Conservation (phyloP, 1,140 invertebrate genomes). For the Pseudomyrmex gracilis region DNA sequence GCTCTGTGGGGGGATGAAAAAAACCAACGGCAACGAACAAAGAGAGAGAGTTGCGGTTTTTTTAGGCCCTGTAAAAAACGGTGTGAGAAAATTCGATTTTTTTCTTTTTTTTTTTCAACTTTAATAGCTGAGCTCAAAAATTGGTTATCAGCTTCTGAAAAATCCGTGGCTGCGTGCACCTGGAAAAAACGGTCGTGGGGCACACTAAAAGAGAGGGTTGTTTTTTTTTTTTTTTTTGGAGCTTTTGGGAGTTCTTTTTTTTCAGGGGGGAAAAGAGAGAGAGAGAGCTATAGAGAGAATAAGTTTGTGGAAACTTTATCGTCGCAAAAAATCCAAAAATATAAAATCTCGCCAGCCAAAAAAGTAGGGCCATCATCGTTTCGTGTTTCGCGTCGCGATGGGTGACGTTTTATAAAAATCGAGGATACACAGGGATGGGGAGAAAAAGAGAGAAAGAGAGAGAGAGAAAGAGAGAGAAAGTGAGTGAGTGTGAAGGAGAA, state of each 20-base stretch:
- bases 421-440: background rate
- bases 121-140: slow-evolving; percentile 84
- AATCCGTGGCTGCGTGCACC: slow-evolving; percentile 84
- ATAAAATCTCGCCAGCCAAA: slow-evolving; percentile 86
- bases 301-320: slow-evolving; percentile 62
- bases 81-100: slow-evolving; percentile 76
- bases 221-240: background rate
- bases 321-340: slow-evolving; percentile 85
- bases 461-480: no score
- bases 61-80: slow-evolving; percentile 80
- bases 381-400: slow-evolving; percentile 46
- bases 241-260: slow-evolving; percentile 31
- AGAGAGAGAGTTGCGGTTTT: slow-evolving; percentile 73
- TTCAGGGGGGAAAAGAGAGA: no score
- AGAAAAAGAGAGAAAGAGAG: no score
- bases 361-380: slow-evolving; percentile 77
- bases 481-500: slow-evolving; percentile 42
- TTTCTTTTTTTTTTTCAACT: slow-evolving; percentile 66
- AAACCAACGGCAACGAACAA: slow-evolving; percentile 76
- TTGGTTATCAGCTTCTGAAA: slow-evolving; percentile 83
- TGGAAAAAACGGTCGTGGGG: slow-evolving; percentile 81
- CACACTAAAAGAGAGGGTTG: slow-evolving; percentile 63
- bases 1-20: slow-evolving; percentile 48
- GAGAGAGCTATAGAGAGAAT: slow-evolving; percentile 64
- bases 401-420: slow-evolving; percentile 64